phyloP scores from a whole-genome alignment of 64 coral and sea anemone species.

The Montipora sp. region DNA sequence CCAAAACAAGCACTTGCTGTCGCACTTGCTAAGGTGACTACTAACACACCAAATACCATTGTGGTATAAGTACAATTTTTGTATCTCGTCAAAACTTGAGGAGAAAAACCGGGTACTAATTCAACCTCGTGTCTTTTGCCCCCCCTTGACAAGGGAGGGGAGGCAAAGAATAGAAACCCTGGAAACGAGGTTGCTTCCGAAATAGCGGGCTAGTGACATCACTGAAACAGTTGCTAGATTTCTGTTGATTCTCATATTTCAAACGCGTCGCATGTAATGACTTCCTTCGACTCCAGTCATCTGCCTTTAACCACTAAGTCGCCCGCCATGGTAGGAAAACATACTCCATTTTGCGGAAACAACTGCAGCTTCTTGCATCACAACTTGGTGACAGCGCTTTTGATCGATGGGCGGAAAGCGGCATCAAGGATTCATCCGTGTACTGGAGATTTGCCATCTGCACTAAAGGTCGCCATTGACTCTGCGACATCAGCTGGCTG shows the following conservation, averaged over 20 bases:
- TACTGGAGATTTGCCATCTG: neutral
- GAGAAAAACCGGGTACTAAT: neutral
- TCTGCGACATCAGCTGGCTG: neutral
- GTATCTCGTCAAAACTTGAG: neutral
- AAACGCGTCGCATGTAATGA: neutral
- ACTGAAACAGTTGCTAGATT: no score
- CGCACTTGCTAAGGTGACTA: neutral
- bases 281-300: neutral
- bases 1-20: no score
- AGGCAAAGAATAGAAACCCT: no score
- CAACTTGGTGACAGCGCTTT: slow-evolving; percentile 2
- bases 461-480: neutral
- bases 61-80: no score
- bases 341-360: neutral
- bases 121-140: neutral
- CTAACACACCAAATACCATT: no score
- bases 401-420: neutral
- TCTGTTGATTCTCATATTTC: no score
- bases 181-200: no score
- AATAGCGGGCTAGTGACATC: no score
- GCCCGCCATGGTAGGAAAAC: neutral
- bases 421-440: neutral
- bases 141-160: no score
- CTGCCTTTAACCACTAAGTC: neutral
- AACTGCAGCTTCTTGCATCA: slow-evolving; percentile 5